Evolutionary conservation across 2,113 vertebrate species (phyloP).

Genomic region (Shinisaurus crocodilurus): DNA sequence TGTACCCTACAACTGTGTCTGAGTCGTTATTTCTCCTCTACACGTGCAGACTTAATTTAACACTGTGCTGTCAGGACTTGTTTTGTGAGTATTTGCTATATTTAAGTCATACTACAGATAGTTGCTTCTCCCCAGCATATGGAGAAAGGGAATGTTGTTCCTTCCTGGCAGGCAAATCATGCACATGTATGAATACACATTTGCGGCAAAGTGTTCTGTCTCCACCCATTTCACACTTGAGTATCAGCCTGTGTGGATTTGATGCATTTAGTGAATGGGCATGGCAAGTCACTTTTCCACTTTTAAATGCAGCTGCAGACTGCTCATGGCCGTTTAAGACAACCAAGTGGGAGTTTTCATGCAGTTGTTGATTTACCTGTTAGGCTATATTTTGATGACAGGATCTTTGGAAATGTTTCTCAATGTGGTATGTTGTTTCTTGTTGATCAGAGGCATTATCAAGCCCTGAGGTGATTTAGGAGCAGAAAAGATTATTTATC

Average conservation of each 20-base stretch:
- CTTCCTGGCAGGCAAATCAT: not conserved
- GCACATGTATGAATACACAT: not conserved
- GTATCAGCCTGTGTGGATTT: not conserved
- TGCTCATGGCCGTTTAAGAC: not conserved
- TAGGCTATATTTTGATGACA: not conserved
- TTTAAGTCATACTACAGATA: accelerated
- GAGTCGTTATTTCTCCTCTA: too few species aligned
- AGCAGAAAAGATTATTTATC: not conserved
- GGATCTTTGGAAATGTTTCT: not conserved
- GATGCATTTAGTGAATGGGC: not conserved
- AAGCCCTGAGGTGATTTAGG: not conserved
- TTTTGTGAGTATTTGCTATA: not conserved
- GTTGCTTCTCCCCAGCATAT: too few species aligned
- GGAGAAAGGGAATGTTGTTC: not conserved
- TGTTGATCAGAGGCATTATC: not conserved
- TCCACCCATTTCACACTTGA: not conserved
- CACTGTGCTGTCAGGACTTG: not conserved
- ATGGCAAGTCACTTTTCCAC: not conserved
- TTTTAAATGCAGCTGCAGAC: not conserved
- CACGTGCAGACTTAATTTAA: slow-evolving; percentile 12
- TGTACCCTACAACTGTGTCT: too few species aligned
- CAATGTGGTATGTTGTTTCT: not conserved
- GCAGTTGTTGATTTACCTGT: not conserved
- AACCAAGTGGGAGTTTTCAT: not conserved
- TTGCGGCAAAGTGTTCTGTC: not conserved